Conservation (phyloP, 2,113 vertebrate species). For the Acanthisitta chloris region DNA sequence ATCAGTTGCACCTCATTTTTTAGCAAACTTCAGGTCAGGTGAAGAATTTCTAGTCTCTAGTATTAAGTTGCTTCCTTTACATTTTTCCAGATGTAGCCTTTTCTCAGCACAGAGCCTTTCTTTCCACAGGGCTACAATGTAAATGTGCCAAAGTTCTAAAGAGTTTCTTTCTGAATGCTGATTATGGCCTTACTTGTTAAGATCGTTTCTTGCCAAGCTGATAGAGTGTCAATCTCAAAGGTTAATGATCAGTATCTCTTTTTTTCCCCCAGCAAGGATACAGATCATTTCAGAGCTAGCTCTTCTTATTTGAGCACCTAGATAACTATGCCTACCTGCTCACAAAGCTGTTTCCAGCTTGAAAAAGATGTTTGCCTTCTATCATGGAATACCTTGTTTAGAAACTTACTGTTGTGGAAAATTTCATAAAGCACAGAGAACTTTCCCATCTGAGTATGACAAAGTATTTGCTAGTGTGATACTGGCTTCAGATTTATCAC, state of each 20-base stretch:
- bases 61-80: not conserved
- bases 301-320: not conserved
- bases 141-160: not conserved
- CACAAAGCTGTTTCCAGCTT: not conserved
- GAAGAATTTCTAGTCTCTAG: not conserved
- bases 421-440: not conserved
- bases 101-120: not conserved
- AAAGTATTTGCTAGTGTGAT: not conserved
- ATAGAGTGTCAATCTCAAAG: not conserved
- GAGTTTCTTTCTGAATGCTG: not conserved
- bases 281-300: not conserved
- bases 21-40: not conserved
- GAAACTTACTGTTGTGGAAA: not conserved
- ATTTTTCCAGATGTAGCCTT: not conserved
- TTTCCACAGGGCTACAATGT: not conserved
- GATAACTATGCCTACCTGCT: not conserved
- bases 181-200: not conserved
- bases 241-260: not conserved
- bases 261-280: not conserved
- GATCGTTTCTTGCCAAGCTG: not conserved
- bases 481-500: not conserved
- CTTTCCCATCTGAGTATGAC: not conserved
- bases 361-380: not conserved
- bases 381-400: not conserved
- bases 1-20: not conserved